Base-by-base conservation (phyloP, 2,888 invertebrate genomes). In the Asteroscopus sphinx region DNA sequence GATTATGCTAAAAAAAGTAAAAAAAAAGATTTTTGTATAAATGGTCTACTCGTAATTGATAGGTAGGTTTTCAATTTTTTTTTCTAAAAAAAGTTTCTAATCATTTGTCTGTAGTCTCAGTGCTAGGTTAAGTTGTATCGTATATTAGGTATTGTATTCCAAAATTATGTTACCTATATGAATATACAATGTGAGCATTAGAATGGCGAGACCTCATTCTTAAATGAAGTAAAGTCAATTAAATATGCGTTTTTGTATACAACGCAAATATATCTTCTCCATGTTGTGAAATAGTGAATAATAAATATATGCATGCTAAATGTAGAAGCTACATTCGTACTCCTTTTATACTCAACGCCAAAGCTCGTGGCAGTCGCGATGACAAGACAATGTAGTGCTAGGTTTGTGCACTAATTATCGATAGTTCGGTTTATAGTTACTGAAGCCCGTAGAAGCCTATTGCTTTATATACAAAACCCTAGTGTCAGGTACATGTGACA, bases 81-180 rank as follows among this genome's bases (percentile, higher is more conserved):
- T 73, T 73, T 46, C 52, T 32, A 54, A 66, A 56, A 66, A 64
- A 73, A 56, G 21, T 39, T 51, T 60, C 67, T 75, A 72, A 68
- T 68, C 62, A 51, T 71, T 67, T 73, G 67, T 79, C 68, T 70
- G 70, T 77, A 76, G 73, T 73, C 54, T 63, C 71, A 62, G 73
- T 79, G 68, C 17, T 82, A 82, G 81, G 60, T 73, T 79, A 81
- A 77, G 75, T 75, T 77, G 40, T n/a, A 60, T 56, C 67, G 57
- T 70, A 51, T 65, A 60, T 58, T 57, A 76, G 58, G 48, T 49
- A 70, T 53, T 68, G 61, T 76, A 72, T 77, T 69, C 67, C 66
- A 61, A 62, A 74, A 64, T 68, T 60, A 55, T 66, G 58, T 69
- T 69, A 58, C 49, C 56, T 59, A 39, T 55, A 53, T 46, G 21